Conservation (phyloP, 2,113 vertebrate species). For the Gallinago paraguaiae region DNA sequence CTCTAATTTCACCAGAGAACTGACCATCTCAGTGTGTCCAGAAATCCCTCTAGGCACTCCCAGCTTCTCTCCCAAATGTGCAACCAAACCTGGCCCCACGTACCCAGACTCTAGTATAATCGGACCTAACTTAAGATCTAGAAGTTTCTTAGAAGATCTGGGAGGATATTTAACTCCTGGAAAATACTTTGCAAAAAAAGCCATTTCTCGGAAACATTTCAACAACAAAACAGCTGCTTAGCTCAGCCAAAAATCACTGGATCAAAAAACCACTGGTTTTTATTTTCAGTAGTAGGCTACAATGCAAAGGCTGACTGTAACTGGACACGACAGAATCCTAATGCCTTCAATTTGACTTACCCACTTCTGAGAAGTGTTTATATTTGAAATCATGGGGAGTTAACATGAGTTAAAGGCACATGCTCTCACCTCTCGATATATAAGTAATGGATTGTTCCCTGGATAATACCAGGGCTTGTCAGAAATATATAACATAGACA, state of each 20-base stretch:
- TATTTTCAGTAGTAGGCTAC: slow-evolving; percentile 30
- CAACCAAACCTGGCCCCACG: not conserved
- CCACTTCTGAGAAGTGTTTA: slow-evolving; percentile 56
- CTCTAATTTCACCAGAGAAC: not conserved
- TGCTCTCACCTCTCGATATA: slow-evolving; percentile 25
- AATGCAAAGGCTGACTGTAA: slow-evolving; percentile 46
- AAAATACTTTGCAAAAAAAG: not conserved
- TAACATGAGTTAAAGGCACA: slow-evolving; percentile 53
- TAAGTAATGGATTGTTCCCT: slow-evolving; percentile 29
- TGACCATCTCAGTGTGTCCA: not conserved
- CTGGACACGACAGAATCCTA: slow-evolving; percentile 32
- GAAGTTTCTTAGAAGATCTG: not conserved
- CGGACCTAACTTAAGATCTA: not conserved
- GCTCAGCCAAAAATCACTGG: not conserved
- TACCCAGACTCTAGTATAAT: not conserved
- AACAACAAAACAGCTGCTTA: not conserved
- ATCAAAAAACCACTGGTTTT: slow-evolving; percentile 5
- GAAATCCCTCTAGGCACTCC: not conserved
- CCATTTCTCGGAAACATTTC: slow-evolving; percentile 22
- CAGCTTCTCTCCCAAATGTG: not conserved
- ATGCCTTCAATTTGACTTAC: slow-evolving; percentile 44
- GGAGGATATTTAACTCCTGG: not conserved
- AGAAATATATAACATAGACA: slow-evolving; percentile 29
- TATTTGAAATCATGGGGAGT: slow-evolving; percentile 50
- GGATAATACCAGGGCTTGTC: slow-evolving; percentile 15